phyloP scores from a whole-genome alignment of 2,797 vertebrate species.

The Epinephelus coioides region DNA sequence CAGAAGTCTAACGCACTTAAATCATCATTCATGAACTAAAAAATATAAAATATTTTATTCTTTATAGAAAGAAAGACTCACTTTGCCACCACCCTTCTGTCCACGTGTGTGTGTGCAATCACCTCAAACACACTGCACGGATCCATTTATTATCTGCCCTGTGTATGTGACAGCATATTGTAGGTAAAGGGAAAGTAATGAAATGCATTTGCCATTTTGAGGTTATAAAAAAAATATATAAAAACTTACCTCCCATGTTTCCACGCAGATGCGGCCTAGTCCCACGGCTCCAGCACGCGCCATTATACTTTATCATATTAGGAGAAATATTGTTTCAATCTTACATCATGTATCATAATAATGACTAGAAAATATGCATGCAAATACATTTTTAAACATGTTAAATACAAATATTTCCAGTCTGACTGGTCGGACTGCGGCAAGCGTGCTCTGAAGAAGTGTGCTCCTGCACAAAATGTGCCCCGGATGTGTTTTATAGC shows the following conservation, averaged over 20 bases:
- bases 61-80: background rate
- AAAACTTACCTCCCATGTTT: constrained; percentile 23
- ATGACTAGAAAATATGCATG: rapidly evolving
- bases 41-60: too few relatives aligned
- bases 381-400: rapidly evolving
- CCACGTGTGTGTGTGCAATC: constrained; percentile 50
- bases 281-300: background rate
- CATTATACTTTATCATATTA: rapidly evolving
- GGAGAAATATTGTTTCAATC: background rate
- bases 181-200: rapidly evolving
- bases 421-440: rapidly evolving
- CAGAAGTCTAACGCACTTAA: constrained; percentile 92
- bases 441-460: background rate
- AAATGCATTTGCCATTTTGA: background rate
- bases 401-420: rapidly evolving
- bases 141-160: background rate
- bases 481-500: constrained; percentile 67
- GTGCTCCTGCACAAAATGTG: constrained; percentile 15
- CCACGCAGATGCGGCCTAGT: constrained; percentile 30
- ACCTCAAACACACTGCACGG: background rate
- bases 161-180: rapidly evolving
- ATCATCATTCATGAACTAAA: constrained; percentile 74
- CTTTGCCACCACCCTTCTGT: background rate
- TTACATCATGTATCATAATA: background rate
- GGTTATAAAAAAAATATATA: background rate